A percentile compares a stretch with the other conserved stretches of the same genome.
Conservation (phyloP, 2,888 invertebrate genomes). For the Stenurella melanura region DNA sequence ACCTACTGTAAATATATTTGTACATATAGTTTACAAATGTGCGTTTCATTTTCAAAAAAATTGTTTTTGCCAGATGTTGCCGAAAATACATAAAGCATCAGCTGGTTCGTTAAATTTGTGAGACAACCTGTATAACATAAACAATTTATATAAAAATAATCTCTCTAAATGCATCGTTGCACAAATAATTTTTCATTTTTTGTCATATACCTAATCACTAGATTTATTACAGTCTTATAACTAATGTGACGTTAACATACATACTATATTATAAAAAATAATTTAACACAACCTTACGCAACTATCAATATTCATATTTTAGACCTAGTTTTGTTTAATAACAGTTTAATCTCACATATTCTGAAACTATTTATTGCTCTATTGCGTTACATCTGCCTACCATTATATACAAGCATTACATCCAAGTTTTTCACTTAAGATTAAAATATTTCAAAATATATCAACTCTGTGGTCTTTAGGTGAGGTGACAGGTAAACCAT, state of each 20-base stretch:
- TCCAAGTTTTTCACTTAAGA: conserved; percentile 3
- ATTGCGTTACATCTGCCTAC: conserved; percentile 14
- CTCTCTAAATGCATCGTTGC: conserved; percentile 10
- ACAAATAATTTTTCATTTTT: conserved; percentile 25
- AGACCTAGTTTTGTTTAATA: conserved; percentile 49
- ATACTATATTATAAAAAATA: conserved; percentile 65
- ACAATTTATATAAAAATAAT: conserved; percentile 52
- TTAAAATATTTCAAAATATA: conserved; percentile 5
- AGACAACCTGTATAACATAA: conserved; percentile 46
- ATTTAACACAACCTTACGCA: conserved; percentile 65
- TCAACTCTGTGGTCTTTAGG: not conserved
- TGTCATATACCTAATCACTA: conserved; percentile 29
- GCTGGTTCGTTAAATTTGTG: conserved; percentile 12
- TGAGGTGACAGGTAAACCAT: not conserved
- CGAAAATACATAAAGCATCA: not conserved
- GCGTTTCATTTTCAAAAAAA: not conserved
- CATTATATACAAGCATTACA: conserved; percentile 9
- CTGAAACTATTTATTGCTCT: conserved; percentile 54
- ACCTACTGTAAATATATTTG: too few species aligned
- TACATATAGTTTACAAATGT: too few species aligned
- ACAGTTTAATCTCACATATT: conserved; percentile 49
- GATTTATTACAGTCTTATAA: conserved; percentile 57
- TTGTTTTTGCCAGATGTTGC: not conserved
- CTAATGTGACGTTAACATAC: conserved; percentile 55
- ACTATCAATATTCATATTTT: conserved; percentile 61